Percentiles rank a stretch among this genome's conserved stretches.
Evolutionary conservation across 2,888 invertebrate species (phyloP).

Genomic region (Taenaris catops): DNA sequence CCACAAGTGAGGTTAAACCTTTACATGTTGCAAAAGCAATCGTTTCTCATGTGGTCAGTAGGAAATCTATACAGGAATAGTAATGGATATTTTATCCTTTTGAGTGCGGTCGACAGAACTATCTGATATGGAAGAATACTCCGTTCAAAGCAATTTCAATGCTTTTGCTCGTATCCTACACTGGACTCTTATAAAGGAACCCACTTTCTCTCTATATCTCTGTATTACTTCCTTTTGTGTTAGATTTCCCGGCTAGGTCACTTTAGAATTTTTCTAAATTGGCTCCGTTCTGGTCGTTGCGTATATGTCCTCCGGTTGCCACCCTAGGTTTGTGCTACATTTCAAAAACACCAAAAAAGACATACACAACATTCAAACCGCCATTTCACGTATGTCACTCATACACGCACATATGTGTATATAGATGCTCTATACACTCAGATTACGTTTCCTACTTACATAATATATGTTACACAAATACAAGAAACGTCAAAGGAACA

Average conservation of each 20-base stretch:
- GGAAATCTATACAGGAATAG: conserved; percentile 19
- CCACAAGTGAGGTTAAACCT: conserved; percentile 18
- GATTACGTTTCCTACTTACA: too few relatives aligned
- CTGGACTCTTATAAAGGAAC: conserved; percentile 18
- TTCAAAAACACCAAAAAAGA: too few relatives aligned
- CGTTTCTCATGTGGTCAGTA: conserved; percentile 22
- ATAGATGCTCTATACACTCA: too few relatives aligned
- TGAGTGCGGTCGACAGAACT: conserved; percentile 22
- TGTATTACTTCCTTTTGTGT: conserved; percentile 24
- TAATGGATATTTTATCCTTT: conserved; percentile 25
- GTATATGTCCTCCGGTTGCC: too few relatives aligned
- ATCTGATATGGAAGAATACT: conserved; percentile 25
- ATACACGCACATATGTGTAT: too few relatives aligned
- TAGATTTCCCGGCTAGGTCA: conserved; percentile 41
- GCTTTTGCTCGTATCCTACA: conserved; percentile 21
- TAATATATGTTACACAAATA: too few relatives aligned
- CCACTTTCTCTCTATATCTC: conserved; percentile 18
- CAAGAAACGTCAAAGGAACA: too few relatives aligned
- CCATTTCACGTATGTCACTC: too few relatives aligned
- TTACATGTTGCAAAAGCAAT: conserved; percentile 25
- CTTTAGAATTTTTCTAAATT: too few relatives aligned
- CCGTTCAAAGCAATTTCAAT: conserved; percentile 24
- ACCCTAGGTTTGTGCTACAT: too few relatives aligned
- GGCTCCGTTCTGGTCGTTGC: too few relatives aligned
- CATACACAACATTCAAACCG: too few relatives aligned